Percentiles rank a stretch among this genome's conserved stretches.
Evolutionary conservation across 1,140 invertebrate species (phyloP).

Genomic region (Oppia nitens): DNA sequence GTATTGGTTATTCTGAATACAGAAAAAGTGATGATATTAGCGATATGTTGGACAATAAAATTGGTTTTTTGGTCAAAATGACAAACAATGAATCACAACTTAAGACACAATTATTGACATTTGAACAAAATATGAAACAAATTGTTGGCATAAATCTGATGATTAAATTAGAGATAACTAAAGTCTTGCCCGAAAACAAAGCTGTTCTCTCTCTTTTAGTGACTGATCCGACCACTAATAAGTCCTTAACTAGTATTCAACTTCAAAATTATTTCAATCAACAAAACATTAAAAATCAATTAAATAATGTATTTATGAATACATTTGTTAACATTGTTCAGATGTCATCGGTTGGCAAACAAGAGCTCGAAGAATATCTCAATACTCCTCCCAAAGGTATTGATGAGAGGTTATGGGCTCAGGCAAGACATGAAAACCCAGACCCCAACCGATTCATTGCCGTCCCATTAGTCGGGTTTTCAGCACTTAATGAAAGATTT

Average conservation of each 20-base stretch:
- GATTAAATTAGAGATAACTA: slow-evolving; percentile 16
- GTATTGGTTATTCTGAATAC: slow-evolving; percentile 14
- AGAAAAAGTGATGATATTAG: not conserved
- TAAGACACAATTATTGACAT: slow-evolving; percentile 8
- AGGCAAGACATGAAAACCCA: slow-evolving; percentile 82
- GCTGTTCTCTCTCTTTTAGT: slow-evolving; percentile 13
- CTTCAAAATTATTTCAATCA: slow-evolving; percentile 14
- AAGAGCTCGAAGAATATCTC: slow-evolving; percentile 68
- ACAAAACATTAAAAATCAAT: slow-evolving; percentile 14
- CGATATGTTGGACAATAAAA: not conserved
- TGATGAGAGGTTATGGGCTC: slow-evolving; percentile 39
- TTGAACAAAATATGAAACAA: slow-evolving; percentile 17
- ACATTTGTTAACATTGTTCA: slow-evolving; percentile 14
- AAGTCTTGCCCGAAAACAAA: slow-evolving; percentile 16
- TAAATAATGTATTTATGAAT: slow-evolving; percentile 13
- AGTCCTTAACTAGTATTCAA: slow-evolving; percentile 10
- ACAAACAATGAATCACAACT: slow-evolving; percentile 11
- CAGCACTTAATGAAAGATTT: slow-evolving; percentile 61
- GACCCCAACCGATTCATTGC: slow-evolving; percentile 72
- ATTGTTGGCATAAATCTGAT: slow-evolving; percentile 11
- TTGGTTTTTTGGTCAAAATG: slow-evolving; percentile 15
- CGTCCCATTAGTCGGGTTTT: slow-evolving; percentile 78
- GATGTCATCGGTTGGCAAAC: slow-evolving; percentile 22
- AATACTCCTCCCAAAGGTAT: slow-evolving; percentile 58
- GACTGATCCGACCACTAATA: slow-evolving; percentile 13